phyloP scores from a whole-genome alignment of 2,797 vertebrate species.

The Eulemur rubriventer region DNA sequence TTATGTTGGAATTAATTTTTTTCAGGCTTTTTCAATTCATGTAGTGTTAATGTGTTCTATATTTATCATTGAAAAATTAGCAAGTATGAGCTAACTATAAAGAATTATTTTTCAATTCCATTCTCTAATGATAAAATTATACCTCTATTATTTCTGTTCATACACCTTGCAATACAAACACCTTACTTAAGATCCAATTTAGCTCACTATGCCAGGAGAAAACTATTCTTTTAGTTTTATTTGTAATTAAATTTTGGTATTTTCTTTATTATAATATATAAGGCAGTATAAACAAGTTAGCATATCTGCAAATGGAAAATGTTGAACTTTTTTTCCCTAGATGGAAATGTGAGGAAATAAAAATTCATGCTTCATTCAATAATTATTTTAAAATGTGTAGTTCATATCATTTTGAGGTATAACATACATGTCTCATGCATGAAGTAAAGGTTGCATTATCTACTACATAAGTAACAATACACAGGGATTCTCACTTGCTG shows the following conservation, averaged over 20 bases:
- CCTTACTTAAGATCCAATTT: neutral
- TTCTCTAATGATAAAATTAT: neutral
- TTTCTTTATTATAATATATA: neutral
- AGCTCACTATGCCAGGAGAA: neutral
- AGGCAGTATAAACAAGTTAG: neutral
- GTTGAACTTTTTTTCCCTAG: neutral
- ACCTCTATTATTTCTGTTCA: neutral
- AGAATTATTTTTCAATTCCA: neutral
- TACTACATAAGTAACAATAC: neutral
- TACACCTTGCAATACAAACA: neutral
- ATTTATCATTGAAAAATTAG: constrained; percentile 6
- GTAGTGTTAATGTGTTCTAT: neutral
- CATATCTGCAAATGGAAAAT: neutral
- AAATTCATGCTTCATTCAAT: neutral
- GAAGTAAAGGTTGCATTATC: neutral
- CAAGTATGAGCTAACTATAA: neutral
- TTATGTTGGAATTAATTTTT: constrained; percentile 7
- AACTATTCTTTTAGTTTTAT: neutral
- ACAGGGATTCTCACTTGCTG: neutral
- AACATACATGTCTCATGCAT: neutral
- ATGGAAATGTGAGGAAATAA: neutral
- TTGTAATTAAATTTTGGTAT: neutral
- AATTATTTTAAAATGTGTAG: neutral
- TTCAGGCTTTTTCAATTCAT: neutral
- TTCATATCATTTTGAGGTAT: neutral